Evolutionary conservation across 2,113 vertebrate species (phyloP), one percentile per base, ranked within the genome.

Genomic region (Xenopus laevis): DNA sequence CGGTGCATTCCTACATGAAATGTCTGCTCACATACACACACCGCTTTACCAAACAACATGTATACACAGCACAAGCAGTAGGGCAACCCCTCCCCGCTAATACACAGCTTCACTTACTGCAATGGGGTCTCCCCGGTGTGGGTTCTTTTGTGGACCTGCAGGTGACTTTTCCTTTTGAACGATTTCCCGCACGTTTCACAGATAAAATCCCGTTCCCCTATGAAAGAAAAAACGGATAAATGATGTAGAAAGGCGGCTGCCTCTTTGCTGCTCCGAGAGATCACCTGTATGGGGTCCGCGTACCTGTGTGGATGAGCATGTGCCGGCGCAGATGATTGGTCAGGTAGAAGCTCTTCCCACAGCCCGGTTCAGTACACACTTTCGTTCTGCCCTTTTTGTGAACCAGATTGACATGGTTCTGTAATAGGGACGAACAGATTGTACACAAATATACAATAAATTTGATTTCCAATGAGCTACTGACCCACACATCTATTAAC

Each of bases 101-200:
- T n/a, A n/a, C n/a, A n/a, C n/a, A 13, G 8, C 15, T n/a, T 16
- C 16, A 4, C 95, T 91, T 79, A 96, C 95, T 97, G 95, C 18
- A 97, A 86, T 0, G 95, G 95, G 0, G 94, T 96, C 82, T 96
- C 96, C 50, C 96, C 96, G 0, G 94, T 97, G 90, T 98, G 96
- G 0, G 92, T 97, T 78, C 95, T 88, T 46, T 95, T 79, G 84
- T 96, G 95, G 2, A 97, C 96, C 62, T 98, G 95, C 80, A 97
- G 84, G 80, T 98, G 96, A 82, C 97, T 98, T 80, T 98, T 98
- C n/a, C 95, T 91, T 77, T 96, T 97, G 70, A 98, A 98, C 0
- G 95, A 95, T 33, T 95, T 97, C 4, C 95, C 95, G 0, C 96
- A 96, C 0, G 93, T 96, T 75, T 96, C 95, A 3, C 95, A 98